Evolutionary conservation across 2,797 vertebrate species (phyloP), one percentile per base, ranked within the genome.

Genomic region (Octomys mimax): DNA sequence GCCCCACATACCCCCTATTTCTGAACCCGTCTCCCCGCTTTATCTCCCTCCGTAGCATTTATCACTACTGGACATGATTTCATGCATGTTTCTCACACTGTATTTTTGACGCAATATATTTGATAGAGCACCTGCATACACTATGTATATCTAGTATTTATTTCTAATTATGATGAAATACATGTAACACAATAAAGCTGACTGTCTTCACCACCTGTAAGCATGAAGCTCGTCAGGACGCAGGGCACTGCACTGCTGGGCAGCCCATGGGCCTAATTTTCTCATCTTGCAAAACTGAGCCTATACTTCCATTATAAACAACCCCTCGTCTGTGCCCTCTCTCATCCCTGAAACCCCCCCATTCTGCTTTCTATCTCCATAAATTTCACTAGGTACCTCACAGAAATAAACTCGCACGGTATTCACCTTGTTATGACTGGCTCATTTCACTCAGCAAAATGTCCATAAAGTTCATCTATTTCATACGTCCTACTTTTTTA

Each of bases 261-360:
- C 36, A 68, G 39, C 68, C 42, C 16, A 59, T 83, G 42, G 42
- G 59, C 77, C 73, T 24, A 89, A 83, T 18, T 36, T 81, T 73
- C 36, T 64, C 61, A 93, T 66, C 36, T n/a, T 80, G 16, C 46
- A 77, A 73, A 95, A 80, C 59, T 42, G 64, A 78, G 92, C 64
- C 64, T 52, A 49, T 33, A 5, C 0, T 85, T 22, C 28, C 52
- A 52, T 33, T 62, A 78, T 66, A 89, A 16, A 14, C 21, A 16
- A 61, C 52, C 68, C 31, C 10, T 36, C 61, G 39, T 66, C 70
- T 22, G 12, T 5, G 0, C 5, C 64, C 52, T 42, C 22, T 33
- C 0, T 39, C 66, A 31, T 0, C 28, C 21, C 87, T 54, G 66
- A n/a, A 8, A 84, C 70, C 19, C 81, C 81, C 66, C 54, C 42